Evolutionary conservation across 2,888 invertebrate genomes (phyloP), one percentile per base, ranked within the genome.

Genomic region (Spodoptera littoralis): DNA sequence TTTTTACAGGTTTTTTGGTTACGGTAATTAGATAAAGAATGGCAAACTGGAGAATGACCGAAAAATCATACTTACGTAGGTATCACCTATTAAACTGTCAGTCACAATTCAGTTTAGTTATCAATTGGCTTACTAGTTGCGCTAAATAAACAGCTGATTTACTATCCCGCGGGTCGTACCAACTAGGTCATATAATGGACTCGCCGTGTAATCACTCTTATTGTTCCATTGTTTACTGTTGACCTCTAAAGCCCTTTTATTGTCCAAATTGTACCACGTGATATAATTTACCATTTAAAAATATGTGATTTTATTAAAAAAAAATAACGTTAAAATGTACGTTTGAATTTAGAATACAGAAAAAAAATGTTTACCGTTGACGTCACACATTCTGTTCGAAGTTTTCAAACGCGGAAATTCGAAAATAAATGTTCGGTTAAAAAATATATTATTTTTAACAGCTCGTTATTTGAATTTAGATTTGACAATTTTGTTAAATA

Each of bases 81-180:
- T 36, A 27, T 27, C 27, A 36, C 36, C 8, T 36, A 36, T 8
- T 47, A 4, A 11, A 24, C 22, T 11, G 5, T 24, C 47, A 24
- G 24, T 47, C 13, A 8, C 24, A 22, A 24, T 22, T 8, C 11
- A 12, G 47, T 47, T 47, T 36, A 9, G 49, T 45, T 47, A 6
- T 56, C 64, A 53, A 73, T 60, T 69, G 73, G 68, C 64, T 71
- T 11, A 24, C 8, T 13, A 42, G n/a, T 56, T 45, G 68, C 1
- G 49, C 46, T 53, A 59, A 11, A 68, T 57, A 53, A 50, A 48
- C 24, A 43, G 13, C 24, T 59, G 56, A 73, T 59, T 64, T 69
- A 72, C 60, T 50, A 65, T 36, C 41, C 52, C 18, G 22, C 48
- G 60, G 66, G 56, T 56, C 56, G 68, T 24, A 53, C 45, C 3